Percentiles rank a stretch among this genome's conserved stretches.
Evolutionary conservation across 2,113 vertebrate genomes (phyloP).

Genomic region (Melanerpes aurifrons): DNA sequence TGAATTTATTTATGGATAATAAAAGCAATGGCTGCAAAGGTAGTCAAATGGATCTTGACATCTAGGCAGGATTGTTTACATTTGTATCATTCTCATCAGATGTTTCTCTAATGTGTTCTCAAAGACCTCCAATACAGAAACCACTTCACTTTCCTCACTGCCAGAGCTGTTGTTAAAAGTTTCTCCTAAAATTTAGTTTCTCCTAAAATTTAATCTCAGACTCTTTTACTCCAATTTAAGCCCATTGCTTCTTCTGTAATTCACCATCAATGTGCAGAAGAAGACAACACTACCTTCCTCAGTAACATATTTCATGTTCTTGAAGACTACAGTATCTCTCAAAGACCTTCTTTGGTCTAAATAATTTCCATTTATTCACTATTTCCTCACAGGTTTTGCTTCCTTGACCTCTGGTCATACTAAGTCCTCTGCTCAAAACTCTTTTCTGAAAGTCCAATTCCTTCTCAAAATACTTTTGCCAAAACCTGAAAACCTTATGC

Average conservation of each 20-base stretch:
- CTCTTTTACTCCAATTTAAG: neutral
- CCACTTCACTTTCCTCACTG: neutral
- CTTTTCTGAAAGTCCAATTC: neutral
- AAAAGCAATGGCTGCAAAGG: neutral
- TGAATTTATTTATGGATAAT: neutral
- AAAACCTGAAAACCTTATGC: neutral
- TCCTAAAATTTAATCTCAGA: neutral
- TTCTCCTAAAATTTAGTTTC: too few relatives aligned
- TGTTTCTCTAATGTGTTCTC: neutral
- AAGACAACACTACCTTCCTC: neutral
- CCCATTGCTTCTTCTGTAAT: neutral
- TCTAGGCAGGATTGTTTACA: neutral
- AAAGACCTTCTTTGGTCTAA: neutral
- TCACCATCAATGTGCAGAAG: neutral
- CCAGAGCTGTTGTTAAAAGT: neutral
- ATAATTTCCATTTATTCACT: neutral
- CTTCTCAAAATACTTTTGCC: neutral
- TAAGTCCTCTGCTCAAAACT: neutral
- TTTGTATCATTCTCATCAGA: neutral
- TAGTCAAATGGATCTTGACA: neutral
- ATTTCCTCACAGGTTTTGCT: neutral
- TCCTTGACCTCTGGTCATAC: neutral
- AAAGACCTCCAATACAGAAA: neutral
- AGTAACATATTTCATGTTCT: neutral
- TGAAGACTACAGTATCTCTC: neutral